Base-by-base conservation (phyloP, 1,140 invertebrate genomes). In the Drosophila mauritiana region DNA sequence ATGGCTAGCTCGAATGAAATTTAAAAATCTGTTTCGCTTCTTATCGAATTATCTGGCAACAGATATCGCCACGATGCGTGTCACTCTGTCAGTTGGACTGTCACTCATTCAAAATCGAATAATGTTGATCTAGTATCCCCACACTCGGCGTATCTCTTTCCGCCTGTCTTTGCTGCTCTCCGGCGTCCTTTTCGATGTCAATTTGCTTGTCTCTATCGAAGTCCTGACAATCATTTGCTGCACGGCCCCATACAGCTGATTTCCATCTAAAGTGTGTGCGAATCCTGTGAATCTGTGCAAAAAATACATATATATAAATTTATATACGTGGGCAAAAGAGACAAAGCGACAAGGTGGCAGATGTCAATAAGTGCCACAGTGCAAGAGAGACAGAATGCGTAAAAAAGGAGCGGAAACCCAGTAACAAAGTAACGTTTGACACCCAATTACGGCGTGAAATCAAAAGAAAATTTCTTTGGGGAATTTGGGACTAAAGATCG, bases 391-490 rank as follows among this genome's bases (percentile, higher is more conserved):
- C 25, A 56, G 43, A 36, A 45, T 45, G 73, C 39, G 73, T 49
- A 56, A 58, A 55, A 80, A 58, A 45, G 52, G 52, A 72, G 52
- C 64, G 78, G 74, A 80, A 81, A 58, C 54, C 72, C 59, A 64
- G 82, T 73, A 84, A 84, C 80, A 84, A 84, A 81, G 83, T 81
- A 82, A 81, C 78, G 73, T 81, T 85, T 86, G 82, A 85, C 82
- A 85, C 82, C 82, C 82, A 85, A 85, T 85, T 86, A 88, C 82
- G 82, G 82, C 83, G 78, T 74, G 74, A 86, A 86, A 82, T 86
- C 82, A 86, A 86, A 86, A 82, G 78, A 72, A 86, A 86, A 86
- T 82, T 86, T 75, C 78, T 69, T 57, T 73, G 65, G 78, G 77
- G 73, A 84, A 85, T 85, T 64, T 72, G 58, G 68, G 64, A 59